Conservation (phyloP, 2,888 invertebrate species). For the Drosophila greeni region DNA sequence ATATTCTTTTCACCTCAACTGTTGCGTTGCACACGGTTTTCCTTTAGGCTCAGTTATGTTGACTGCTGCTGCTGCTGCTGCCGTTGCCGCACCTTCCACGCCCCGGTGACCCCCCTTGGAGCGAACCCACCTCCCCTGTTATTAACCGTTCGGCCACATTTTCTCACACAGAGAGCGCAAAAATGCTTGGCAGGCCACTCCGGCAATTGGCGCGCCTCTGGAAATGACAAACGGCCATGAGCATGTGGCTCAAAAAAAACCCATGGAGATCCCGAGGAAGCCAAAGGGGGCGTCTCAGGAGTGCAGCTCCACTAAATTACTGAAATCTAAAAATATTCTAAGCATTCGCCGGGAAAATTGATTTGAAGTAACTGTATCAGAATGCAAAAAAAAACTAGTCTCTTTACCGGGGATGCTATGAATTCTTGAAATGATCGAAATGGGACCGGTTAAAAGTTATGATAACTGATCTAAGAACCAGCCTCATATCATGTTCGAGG, state of each 20-base stretch:
- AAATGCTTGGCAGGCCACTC: constrained; percentile 50
- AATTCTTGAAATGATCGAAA: constrained; percentile 29
- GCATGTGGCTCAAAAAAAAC: constrained; percentile 19
- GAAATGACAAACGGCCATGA: constrained; percentile 61
- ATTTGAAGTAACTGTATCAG: constrained; percentile 39
- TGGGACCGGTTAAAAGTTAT: constrained; percentile 28
- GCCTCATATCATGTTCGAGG: constrained; percentile 14
- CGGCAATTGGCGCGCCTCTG: constrained; percentile 65
- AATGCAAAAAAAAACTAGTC: constrained; percentile 18
- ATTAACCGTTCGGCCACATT: constrained; percentile 69
- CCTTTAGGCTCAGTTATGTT: constrained; percentile 55
- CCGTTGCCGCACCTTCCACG: constrained; percentile 37
- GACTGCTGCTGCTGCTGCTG: constrained; percentile 40
- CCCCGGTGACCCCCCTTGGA: constrained; percentile 18
- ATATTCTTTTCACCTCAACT: constrained; percentile 3
- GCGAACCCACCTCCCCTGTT: constrained; percentile 43
- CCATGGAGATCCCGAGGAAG: constrained; percentile 5
- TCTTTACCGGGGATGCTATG: constrained; percentile 12
- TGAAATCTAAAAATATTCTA: constrained; percentile 41
- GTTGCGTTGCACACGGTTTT: constrained; percentile 38
- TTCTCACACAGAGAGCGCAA: constrained; percentile 59
- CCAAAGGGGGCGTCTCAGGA: constrained; percentile 29
- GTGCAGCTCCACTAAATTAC: constrained; percentile 37
- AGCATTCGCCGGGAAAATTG: constrained; percentile 37
- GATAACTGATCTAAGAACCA: constrained; percentile 27